Evolutionary conservation across 2,888 invertebrate species (phyloP), one percentile per base, ranked within the genome.

Genomic region (Trissoscelio sp.): DNA sequence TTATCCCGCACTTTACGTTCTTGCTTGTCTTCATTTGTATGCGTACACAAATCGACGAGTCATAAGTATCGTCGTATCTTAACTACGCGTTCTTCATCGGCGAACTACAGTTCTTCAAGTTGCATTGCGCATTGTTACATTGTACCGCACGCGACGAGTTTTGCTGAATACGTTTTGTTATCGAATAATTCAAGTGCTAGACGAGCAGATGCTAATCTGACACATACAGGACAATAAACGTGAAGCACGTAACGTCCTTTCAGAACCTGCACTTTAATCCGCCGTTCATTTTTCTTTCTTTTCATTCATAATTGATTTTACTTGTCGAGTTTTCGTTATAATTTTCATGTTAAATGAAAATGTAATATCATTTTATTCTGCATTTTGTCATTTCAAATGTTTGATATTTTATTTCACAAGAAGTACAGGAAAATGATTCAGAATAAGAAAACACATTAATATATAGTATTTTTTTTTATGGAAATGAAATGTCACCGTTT

Each of bases 151-250:
- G 60, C 62, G 31, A 67, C 42, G 20, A 69, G 67, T 67, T 66
- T 48, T 51, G 60, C 58, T 77, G 75, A 77, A 77, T 77, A 67
- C 75, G 60, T 77, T 77, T 67, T 67, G 67, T 77, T 60, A 58
- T 67, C 67, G 60, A 77, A 67, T 67, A 51, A 77, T 51, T 67
- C 51, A 55, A 77, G 75, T 77, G 69, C 69, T 55, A 51, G 77
- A 14, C 53, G 53, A 60, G 77, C 67, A 77, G 77, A 77, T 77
- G 60, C 60, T 77, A 69, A 77, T 77, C 77, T 77, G 48, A 58
- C 58, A 53, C 46, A 62, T 55, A 28, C 62, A 62, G 55, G 60
- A 67, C 67, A 77, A 75, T 66, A 51, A 67, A 37, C 42, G 34
- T 16, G 6, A 60, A 58, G 66, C 42, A 66, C 66, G 39, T 77